Percentiles rank a stretch among this genome's conserved stretches.
phyloP scores from a whole-genome alignment of 2,888 invertebrate genomes.

The Polymixis flavicincta region DNA sequence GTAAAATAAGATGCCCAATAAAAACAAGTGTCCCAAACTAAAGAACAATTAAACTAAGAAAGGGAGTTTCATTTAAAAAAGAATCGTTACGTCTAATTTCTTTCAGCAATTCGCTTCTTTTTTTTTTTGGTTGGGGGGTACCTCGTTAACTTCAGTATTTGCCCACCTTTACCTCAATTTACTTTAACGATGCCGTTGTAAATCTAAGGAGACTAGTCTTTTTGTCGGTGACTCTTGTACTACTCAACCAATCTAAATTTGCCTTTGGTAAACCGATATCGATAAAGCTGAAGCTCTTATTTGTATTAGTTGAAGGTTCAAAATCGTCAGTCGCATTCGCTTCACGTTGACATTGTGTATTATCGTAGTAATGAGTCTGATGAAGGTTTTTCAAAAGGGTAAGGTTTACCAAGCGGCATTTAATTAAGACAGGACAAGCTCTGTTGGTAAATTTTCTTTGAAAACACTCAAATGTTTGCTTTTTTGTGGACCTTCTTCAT shows the following conservation, averaged over 20 bases:
- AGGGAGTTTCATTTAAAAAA: conserved; percentile 58
- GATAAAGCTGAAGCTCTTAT: conserved; percentile 45
- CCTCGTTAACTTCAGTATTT: conserved; percentile 78
- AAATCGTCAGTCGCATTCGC: conserved; percentile 50
- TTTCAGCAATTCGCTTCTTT: conserved; percentile 63
- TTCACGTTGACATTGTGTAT: conserved; percentile 57
- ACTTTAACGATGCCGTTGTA: conserved; percentile 83
- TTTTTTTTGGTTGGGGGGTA: conserved; percentile 67
- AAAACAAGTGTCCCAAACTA: conserved; percentile 37
- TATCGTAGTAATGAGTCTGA: conserved; percentile 82
- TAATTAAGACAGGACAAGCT: conserved; percentile 81
- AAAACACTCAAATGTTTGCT: conserved; percentile 54
- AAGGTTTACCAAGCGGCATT: conserved; percentile 78
- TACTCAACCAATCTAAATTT: conserved; percentile 63
- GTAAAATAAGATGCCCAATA: conserved; percentile 12
- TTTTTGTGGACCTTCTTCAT: conserved; percentile 34
- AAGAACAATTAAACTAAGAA: conserved; percentile 49
- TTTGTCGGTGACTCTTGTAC: conserved; percentile 75
- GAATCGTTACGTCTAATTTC: conserved; percentile 75
- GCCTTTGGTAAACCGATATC: conserved; percentile 36
- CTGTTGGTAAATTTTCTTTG: conserved; percentile 69
- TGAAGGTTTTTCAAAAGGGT: conserved; percentile 84
- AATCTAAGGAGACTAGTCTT: conserved; percentile 80
- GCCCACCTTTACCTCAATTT: conserved; percentile 84
- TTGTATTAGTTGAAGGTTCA: conserved; percentile 47